Evolutionary conservation across 2,113 vertebrate genomes (phyloP).

Genomic region (Hypocryptadius cinnamomeus): DNA sequence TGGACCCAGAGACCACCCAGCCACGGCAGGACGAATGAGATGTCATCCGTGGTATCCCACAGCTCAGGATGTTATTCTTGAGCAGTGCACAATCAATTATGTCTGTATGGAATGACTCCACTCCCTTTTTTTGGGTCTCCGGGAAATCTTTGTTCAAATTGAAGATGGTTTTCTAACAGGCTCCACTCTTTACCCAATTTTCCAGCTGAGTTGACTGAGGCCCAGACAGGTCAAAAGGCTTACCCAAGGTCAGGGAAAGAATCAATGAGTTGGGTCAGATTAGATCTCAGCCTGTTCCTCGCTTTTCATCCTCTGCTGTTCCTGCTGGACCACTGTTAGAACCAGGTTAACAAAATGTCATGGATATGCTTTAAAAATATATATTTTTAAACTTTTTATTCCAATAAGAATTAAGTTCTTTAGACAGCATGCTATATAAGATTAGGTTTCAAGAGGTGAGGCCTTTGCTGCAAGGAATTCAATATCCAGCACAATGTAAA

Average conservation of each 20-base stretch:
- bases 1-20: slow-evolving; percentile 27
- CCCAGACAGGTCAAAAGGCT: slow-evolving; percentile 61
- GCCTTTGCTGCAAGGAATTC: slow-evolving; percentile 24
- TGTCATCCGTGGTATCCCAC: slow-evolving; percentile 40
- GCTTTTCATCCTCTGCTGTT: slow-evolving; percentile 27
- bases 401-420: slow-evolving; percentile 51
- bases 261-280: slow-evolving; percentile 64
- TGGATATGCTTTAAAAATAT: slow-evolving; percentile 35
- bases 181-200: slow-evolving; percentile 67
- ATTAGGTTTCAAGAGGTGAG: slow-evolving; percentile 48
- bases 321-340: slow-evolving; percentile 9
- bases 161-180: slow-evolving; percentile 60
- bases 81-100: slow-evolving; percentile 52
- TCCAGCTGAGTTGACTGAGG: slow-evolving; percentile 68
- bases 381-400: slow-evolving; percentile 39
- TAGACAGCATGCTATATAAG: background rate
- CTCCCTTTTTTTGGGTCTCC: slow-evolving; percentile 32
- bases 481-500: slow-evolving; percentile 8
- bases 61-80: slow-evolving; percentile 58
- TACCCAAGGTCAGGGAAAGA: slow-evolving; percentile 49
- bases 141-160: slow-evolving; percentile 61
- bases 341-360: slow-evolving; percentile 52
- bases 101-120: slow-evolving; percentile 37
- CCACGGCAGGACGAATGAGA: slow-evolving; percentile 36
- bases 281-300: slow-evolving; percentile 48